phyloP scores from a whole-genome alignment of 2,888 invertebrate genomes.

The Meghimatium bilineatum region DNA sequence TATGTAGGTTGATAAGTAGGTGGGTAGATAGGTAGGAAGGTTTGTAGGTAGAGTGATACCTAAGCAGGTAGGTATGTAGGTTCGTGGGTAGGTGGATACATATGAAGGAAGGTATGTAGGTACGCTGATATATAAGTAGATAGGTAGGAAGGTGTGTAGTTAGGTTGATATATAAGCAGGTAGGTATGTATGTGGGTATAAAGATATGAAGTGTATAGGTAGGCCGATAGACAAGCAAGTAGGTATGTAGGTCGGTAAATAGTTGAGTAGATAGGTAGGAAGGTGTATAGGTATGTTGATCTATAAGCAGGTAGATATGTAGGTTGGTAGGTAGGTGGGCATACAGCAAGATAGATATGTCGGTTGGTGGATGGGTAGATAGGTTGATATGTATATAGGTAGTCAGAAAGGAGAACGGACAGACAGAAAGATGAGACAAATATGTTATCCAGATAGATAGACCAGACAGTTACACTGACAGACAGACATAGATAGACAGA shows the following conservation, averaged over 20 bases:
- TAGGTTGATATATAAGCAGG: neutral
- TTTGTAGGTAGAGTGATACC: neutral
- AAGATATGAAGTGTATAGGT: neutral
- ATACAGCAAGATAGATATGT: neutral
- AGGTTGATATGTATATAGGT: neutral
- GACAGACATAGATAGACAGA: neutral
- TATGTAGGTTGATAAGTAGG: neutral
- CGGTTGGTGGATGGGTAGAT: neutral
- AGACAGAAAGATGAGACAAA: no score
- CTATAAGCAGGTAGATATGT: neutral
- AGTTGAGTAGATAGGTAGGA: neutral
- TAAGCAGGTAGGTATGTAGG: neutral
- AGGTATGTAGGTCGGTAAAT: neutral
- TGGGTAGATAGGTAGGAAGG: neutral
- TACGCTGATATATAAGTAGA: no score
- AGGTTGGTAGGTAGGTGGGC: neutral
- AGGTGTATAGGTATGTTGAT: neutral
- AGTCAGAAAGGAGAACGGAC: neutral
- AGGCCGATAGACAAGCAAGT: neutral
- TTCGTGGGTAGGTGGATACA: neutral
- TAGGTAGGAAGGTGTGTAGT: neutral
- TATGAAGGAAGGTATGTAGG: no score
- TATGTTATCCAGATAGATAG: no score
- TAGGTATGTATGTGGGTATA: neutral
- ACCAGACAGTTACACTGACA: no score